Evolutionary conservation across 2,113 vertebrate genomes (phyloP), one percentile per base, ranked within the genome.

Genomic region (Sinocyclocheilus maitianheensis): DNA sequence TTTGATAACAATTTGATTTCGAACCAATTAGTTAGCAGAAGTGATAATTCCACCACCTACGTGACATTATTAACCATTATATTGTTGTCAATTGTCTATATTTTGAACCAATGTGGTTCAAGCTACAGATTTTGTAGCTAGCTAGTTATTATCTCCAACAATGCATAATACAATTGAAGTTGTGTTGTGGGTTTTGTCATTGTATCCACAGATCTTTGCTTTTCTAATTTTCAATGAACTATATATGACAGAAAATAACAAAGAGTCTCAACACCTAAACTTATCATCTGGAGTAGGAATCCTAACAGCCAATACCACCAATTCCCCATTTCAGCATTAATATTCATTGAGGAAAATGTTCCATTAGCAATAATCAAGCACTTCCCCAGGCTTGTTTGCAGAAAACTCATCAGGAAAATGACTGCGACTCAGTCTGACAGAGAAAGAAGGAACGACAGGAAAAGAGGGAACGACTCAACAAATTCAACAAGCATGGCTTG

Each of bases 291-390:
- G 13, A 85, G 79, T 13, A 84, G 43, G 46, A 86, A 34, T 82
- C 58, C 80, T 75, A 76, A 84, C 84, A 85, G 81, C 78, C 83
- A 85, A 88, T 84, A 87, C 82, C 77, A 88, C 82, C 78, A 87
- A 89, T 91, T 91, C 81, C 88, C 89, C 74, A 85, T 71, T 81
- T 77, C 83, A 69, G 72, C 86, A 89, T 91, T 90, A 90, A 90
- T 90, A 89, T 90, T 90, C 84, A 91, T 90, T 75, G 80, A 75
- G 85, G 81, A 87, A 89, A 89, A 88, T 84, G 83, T 78, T 89
- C 88, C 86, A 89, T 91, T 91, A 91, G 86, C 86, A 87, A 85
- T 86, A 89, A 87, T 88, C 87, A 87, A 89, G 84, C 87, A 76
- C 83, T 84, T 90, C 88, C 83, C 69, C 77, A 62, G 86, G 88